A percentile compares a stretch with the other conserved stretches of the same genome.
Evolutionary conservation across 2,797 vertebrate genomes (phyloP).

Genomic region (Pangasius sanitwongsei): DNA sequence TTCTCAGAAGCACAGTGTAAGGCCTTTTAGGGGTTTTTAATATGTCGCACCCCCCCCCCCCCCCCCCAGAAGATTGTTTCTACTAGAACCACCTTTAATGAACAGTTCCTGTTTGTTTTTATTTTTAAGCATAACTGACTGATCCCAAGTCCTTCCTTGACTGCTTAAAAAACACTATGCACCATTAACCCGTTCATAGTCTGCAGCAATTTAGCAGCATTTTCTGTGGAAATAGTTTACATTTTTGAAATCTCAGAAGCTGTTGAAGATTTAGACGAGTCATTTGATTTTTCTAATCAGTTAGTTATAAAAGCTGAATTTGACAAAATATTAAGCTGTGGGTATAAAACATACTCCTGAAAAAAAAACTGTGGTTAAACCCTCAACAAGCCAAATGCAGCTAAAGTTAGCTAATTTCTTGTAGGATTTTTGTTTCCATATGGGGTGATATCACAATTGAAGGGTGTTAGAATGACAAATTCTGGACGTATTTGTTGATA

Average conservation of each 20-base stretch:
- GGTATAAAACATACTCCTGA: neutral
- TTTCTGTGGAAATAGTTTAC: neutral
- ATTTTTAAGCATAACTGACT: neutral
- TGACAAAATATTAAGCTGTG: neutral
- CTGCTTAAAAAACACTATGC: neutral
- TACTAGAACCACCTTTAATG: neutral
- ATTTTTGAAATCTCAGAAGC: neutral
- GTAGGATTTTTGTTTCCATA: neutral
- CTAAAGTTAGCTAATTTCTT: neutral
- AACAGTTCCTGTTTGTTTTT: slow-evolving; percentile 3
- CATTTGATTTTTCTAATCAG: neutral
- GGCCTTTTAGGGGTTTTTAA: neutral
- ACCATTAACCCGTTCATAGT: neutral
- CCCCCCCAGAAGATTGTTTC: neutral
- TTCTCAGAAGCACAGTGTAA: neutral
- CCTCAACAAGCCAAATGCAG: neutral
- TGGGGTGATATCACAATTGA: neutral
- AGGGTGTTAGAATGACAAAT: neutral
- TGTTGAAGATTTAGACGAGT: neutral
- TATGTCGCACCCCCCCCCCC: neutral
- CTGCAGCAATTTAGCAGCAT: neutral
- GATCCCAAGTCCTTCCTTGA: neutral
- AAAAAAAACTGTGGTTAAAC: neutral
- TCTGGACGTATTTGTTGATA: neutral
- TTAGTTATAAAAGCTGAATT: neutral